Percentiles rank a stretch among this genome's conserved stretches.
These are phyloP conservation scores for Perca schrenkii DNA, from an alignment of 2,113 vertebrate species.

Conservation along the genomic window DNA sequence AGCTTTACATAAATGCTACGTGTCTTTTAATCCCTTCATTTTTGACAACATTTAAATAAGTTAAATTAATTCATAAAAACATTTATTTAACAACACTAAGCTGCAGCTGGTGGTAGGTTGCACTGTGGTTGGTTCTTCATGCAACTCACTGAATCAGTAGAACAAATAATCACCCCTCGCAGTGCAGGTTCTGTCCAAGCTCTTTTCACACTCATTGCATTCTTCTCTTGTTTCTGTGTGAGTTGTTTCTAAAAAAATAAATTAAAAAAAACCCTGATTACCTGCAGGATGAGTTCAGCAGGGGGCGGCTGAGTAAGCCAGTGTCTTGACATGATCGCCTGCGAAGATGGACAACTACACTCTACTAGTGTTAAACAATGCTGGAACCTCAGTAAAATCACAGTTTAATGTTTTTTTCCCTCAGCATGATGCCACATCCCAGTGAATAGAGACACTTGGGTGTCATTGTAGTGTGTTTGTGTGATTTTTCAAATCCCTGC, in stretches of 20 bases:
- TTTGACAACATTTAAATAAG: not conserved
- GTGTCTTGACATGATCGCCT: slow-evolving; percentile 34
- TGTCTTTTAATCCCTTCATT: not conserved
- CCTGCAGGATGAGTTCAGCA: slow-evolving; percentile 36
- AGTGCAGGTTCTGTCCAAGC: not conserved
- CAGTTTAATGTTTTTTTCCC: slow-evolving; percentile 17
- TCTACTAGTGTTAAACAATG: not conserved
- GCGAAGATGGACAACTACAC: slow-evolving; percentile 41
- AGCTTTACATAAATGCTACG: not conserved
- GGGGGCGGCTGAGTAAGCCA: slow-evolving; percentile 47
- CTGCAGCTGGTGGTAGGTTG: not conserved
- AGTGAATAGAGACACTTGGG: slow-evolving; percentile 13
- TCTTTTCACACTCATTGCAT: slow-evolving; percentile 1
- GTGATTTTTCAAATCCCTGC: slow-evolving; percentile 26
- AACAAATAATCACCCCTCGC: slow-evolving; percentile 5
- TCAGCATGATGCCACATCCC: not conserved
- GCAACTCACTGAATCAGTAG: not conserved
- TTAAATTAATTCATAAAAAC: too few relatives aligned
- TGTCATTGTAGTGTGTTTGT: slow-evolving; percentile 30
- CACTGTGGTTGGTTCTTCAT: not conserved
- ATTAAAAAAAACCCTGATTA: slow-evolving; percentile 1
- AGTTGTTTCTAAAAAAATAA: slow-evolving; percentile 9
- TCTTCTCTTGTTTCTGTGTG: slow-evolving; percentile 17
- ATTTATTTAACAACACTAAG: not conserved
- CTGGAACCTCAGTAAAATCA: slow-evolving; percentile 19